Conservation (phyloP, 2,888 invertebrate species). For the Sphaeridia pumilis region DNA sequence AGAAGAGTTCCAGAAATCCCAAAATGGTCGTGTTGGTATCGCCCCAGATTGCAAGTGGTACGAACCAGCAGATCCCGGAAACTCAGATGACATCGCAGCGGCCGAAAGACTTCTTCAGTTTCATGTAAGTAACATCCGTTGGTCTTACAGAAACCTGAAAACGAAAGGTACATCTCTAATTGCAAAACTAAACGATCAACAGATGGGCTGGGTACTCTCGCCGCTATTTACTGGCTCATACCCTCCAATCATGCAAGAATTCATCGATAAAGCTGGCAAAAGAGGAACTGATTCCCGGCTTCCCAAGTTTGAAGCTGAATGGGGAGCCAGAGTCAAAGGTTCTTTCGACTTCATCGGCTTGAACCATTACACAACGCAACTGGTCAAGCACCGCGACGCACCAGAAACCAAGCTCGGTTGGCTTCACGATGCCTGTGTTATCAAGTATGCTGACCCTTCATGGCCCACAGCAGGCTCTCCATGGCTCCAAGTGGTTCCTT, state of each 20-base stretch:
- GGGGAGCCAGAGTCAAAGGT: slow-evolving; percentile 26
- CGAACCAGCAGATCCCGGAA: slow-evolving; percentile 22
- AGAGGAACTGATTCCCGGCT: slow-evolving; percentile 35
- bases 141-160: too few species aligned
- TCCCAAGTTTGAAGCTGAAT: slow-evolving; percentile 26
- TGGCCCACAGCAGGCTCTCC: slow-evolving; percentile 19
- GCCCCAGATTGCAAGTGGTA: slow-evolving; percentile 27
- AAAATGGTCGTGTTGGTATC: slow-evolving; percentile 33
- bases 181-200: slow-evolving; percentile 5
- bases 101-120: slow-evolving; percentile 28
- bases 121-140: slow-evolving; percentile 17
- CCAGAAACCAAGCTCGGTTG: slow-evolving; percentile 10
- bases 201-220: slow-evolving; percentile 41
- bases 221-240: slow-evolving; percentile 37
- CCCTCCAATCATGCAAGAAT: slow-evolving; percentile 38
- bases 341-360: slow-evolving; percentile 35
- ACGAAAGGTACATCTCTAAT: too few species aligned
- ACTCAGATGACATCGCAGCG: slow-evolving; percentile 17
- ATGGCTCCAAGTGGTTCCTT: slow-evolving; percentile 21
- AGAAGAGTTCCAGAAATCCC: slow-evolving; percentile 42
- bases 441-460: slow-evolving; percentile 12
- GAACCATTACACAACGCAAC: slow-evolving; percentile 30
- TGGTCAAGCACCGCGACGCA: slow-evolving; percentile 13
- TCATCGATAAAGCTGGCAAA: slow-evolving; percentile 38
- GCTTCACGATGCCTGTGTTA: slow-evolving; percentile 17